A percentile compares a stretch with the other conserved stretches of the same genome.
Conservation (phyloP, 2,113 vertebrate genomes). For the Ceyx cyanopectus region DNA sequence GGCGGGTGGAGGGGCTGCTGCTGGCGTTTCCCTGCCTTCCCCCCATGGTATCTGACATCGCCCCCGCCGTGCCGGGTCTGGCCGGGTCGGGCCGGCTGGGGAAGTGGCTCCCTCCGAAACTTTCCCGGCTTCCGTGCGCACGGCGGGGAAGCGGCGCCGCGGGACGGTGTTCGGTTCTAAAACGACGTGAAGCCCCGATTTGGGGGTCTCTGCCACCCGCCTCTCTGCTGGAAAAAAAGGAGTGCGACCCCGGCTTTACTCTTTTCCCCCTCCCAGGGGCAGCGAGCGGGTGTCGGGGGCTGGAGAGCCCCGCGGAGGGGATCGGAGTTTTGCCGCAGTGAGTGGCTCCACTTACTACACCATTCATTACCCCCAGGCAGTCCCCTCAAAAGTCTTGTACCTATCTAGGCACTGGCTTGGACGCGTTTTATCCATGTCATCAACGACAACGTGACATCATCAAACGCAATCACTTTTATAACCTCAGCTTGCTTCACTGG, state of each 20-base stretch:
- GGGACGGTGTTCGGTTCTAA: not conserved
- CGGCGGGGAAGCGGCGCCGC: not conserved
- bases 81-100: not conserved
- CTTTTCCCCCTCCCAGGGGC: too few species aligned
- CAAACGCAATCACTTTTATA: not conserved
- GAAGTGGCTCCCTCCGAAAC: not conserved
- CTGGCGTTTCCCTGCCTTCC: not conserved
- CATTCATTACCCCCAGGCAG: too few species aligned
- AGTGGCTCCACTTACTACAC: fast-evolving
- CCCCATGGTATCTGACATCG: not conserved
- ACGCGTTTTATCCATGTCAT: not conserved
- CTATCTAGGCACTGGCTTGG: not conserved
- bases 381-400: not conserved
- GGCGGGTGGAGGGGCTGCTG: not conserved
- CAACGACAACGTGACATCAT: not conserved
- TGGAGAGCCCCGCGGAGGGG: too few species aligned
- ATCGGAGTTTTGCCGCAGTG: fast-evolving
- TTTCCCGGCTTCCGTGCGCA: not conserved
- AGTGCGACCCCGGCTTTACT: too few species aligned
- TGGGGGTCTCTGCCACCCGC: not conserved
- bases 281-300: too few species aligned
- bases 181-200: not conserved
- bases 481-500: not conserved
- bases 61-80: not conserved
- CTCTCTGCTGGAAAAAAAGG: too few species aligned